phyloP scores from a whole-genome alignment of 2,888 invertebrate species.

The Drosophila villosipedis region DNA sequence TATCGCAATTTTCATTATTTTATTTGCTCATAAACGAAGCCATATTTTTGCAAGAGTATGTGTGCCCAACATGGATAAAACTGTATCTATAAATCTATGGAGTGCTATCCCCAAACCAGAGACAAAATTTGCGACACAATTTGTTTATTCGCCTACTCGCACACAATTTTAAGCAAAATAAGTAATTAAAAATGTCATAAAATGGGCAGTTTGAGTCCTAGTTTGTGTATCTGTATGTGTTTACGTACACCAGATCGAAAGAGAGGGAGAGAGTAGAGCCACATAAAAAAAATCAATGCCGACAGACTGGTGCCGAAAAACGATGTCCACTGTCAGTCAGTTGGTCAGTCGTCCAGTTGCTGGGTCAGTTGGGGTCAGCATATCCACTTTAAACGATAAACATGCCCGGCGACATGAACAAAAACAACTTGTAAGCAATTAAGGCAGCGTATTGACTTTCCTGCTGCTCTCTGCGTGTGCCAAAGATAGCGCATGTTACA shows the following conservation, averaged over 20 bases:
- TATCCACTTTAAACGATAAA: slow-evolving; percentile 75
- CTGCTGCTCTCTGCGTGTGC: slow-evolving; percentile 21
- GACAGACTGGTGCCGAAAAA: slow-evolving; percentile 64
- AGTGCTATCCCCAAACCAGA: slow-evolving; percentile 17
- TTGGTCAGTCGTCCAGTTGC: slow-evolving; percentile 38
- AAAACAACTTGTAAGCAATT: slow-evolving; percentile 77
- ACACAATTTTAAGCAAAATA: slow-evolving; percentile 69
- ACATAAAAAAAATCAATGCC: slow-evolving; percentile 74
- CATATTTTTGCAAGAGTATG: slow-evolving; percentile 74
- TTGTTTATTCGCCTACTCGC: slow-evolving; percentile 67
- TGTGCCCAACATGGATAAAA: slow-evolving; percentile 23
- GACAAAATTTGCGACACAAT: slow-evolving; percentile 38
- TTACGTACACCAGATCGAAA: slow-evolving; percentile 10
- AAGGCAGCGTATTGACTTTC: slow-evolving; percentile 69
- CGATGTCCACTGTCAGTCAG: slow-evolving; percentile 31
- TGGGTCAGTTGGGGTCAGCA: slow-evolving; percentile 58
- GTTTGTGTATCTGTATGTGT: slow-evolving; percentile 17
- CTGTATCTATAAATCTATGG: slow-evolving; percentile 52
- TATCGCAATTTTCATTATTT: slow-evolving; percentile 85
- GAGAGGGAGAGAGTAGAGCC: slow-evolving; percentile 8
- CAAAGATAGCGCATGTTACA: slow-evolving; percentile 28
- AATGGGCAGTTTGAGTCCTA: slow-evolving; percentile 38
- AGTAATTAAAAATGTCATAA: slow-evolving; percentile 78
- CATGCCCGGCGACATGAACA: slow-evolving; percentile 66
- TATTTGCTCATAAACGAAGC: slow-evolving; percentile 84